A percentile compares a stretch with the other conserved stretches of the same genome.
These are phyloP conservation scores for Monochamus alternatus DNA, from an alignment of 2,888 invertebrate genomes.

Conservation along the genomic window DNA sequence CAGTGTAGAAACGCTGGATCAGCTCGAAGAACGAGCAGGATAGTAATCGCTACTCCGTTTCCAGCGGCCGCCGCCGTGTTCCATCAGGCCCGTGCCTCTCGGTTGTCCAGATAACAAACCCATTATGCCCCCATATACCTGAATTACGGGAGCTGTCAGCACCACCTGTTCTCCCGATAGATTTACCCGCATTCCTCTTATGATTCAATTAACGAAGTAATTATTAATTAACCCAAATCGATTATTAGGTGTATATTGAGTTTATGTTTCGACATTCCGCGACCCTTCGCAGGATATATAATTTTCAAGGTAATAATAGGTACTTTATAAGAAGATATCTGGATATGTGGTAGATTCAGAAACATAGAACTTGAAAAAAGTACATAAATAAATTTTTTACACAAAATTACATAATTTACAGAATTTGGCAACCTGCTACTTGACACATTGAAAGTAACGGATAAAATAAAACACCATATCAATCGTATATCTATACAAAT, in stretches of 20 bases:
- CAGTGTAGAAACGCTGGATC: slow-evolving; percentile 6
- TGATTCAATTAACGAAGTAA: slow-evolving; percentile 60
- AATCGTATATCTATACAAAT: too few species aligned
- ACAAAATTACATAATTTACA: too few species aligned
- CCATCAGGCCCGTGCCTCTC: slow-evolving; percentile 24
- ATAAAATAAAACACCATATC: too few species aligned
- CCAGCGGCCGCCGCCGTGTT: slow-evolving; percentile 11
- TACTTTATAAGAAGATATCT: too few species aligned
- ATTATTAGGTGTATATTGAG: slow-evolving; percentile 43
- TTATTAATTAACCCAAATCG: slow-evolving; percentile 62
- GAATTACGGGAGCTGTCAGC: slow-evolving; percentile 54
- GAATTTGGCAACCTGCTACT: too few species aligned
- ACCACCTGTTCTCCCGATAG: slow-evolving; percentile 47
- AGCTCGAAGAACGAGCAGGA: slow-evolving; percentile 8
- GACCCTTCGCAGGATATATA: background rate
- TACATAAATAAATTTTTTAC: too few species aligned
- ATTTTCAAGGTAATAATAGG: too few species aligned
- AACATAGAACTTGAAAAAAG: too few species aligned
- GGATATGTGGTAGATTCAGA: too few species aligned
- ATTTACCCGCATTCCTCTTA: slow-evolving; percentile 46
- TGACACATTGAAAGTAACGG: too few species aligned
- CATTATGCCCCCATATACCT: slow-evolving; percentile 64
- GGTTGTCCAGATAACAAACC: slow-evolving; percentile 62
- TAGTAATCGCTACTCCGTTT: slow-evolving; percentile 20
- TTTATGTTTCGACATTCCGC: background rate